Base-by-base conservation (phyloP, 2,113 vertebrate genomes). In the Zapornia atra region DNA sequence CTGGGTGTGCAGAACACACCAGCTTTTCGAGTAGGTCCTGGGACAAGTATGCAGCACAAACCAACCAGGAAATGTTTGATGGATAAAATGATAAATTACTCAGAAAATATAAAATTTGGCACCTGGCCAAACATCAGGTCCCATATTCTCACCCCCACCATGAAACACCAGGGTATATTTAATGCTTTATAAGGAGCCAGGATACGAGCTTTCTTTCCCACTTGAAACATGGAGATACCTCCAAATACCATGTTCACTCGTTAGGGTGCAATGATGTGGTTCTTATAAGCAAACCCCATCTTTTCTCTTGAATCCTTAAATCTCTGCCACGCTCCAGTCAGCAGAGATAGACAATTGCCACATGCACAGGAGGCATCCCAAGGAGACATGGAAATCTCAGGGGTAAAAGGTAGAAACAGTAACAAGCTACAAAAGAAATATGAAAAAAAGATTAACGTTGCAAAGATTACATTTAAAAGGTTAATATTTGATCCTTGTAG, bases 361-460 rank as follows among this genome's bases (percentile, higher is more conserved):
- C 3, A 0, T 0, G 13, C 50, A 70, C 56, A n/a, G 70, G 14
- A 63, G 29, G 9, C 28, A 46, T 33, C 70, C 36, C 51, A 29
- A 13, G 5, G 61, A 19, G 44, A 13, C 3, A 0, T 15, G 22
- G 33, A 17, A 4, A 3, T 13, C 21, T 7, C 14, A 12, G n/a
- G 42, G 9, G 21, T 4, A 21, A 69, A 48, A 61, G 9, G n/a
- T 50, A 88, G 29, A n/a, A 66, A 54, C 6, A 69, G 15, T 5
- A 12, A 75, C 54, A 18, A 40, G 19, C 21, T 14, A 24, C 18
- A 40, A 25, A 61, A 51, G 70, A 50, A 89, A 44, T 34, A 57
- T 8, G 20, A 1, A 17, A 44, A 44, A 50, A 46, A 51, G 28
- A 19, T 40, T 6, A 36, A 53, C 15, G 9, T 38, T 71, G 54